These are phyloP conservation scores for Phoebastria nigripes DNA, from an alignment of 2,797 vertebrate genomes.

Conservation along the genomic window DNA sequence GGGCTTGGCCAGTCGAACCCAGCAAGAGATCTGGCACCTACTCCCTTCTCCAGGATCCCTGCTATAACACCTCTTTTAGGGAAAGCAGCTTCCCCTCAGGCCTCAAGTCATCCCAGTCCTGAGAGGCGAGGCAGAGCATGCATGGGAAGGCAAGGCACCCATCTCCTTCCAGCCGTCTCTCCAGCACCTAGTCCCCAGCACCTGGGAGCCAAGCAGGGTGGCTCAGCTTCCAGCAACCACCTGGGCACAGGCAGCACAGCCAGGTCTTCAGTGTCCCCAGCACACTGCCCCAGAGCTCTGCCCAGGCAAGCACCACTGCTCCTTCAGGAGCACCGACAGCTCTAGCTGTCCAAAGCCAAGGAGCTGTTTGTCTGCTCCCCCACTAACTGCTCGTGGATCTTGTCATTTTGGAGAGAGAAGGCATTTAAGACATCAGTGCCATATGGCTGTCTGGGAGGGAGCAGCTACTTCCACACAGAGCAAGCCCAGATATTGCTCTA, in stretches of 20 bases:
- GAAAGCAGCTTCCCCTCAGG: not conserved
- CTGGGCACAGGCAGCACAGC: too few species aligned
- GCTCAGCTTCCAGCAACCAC: not conserved
- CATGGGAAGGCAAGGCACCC: not conserved
- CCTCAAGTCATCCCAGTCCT: not conserved
- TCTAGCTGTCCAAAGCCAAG: not conserved
- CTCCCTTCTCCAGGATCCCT: not conserved
- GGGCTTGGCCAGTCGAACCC: not conserved
- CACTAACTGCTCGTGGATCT: not conserved
- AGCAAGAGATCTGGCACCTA: not conserved
- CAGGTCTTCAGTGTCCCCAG: not conserved
- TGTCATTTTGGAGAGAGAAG: not conserved
- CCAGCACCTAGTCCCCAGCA: not conserved
- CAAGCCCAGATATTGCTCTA: not conserved
- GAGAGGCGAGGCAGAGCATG: not conserved
- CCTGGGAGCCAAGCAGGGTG: not conserved
- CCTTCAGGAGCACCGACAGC: not conserved
- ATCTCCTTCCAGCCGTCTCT: not conserved
- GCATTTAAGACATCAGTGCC: not conserved
- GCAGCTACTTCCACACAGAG: not conserved
- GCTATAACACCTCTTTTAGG: not conserved
- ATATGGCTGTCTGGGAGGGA: not conserved
- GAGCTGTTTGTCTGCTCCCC: not conserved
- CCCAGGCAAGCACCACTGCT: not conserved
- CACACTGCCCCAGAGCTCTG: not conserved